phyloP scores from a whole-genome alignment of 2,113 vertebrate species.

The Vimba vimba region DNA sequence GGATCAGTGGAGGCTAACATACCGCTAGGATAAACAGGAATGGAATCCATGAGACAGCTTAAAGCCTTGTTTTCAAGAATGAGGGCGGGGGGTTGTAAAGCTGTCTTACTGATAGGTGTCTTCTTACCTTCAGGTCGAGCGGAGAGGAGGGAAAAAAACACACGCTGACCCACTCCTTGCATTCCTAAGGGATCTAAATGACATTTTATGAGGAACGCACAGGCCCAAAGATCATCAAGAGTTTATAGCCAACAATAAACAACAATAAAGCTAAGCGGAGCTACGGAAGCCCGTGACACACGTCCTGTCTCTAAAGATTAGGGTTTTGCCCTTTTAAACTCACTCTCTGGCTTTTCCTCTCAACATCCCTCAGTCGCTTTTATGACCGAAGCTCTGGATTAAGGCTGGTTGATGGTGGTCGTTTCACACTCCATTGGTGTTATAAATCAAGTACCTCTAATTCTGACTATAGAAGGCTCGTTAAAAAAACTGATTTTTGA shows the following conservation, averaged over 20 bases:
- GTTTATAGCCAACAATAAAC: conserved; percentile 67
- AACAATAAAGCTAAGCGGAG: conserved; percentile 65
- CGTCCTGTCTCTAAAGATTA: conserved; percentile 63
- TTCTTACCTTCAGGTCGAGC: conserved; percentile 62
- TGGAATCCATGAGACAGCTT: conserved; percentile 68
- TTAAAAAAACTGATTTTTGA: neutral
- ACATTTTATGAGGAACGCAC: conserved; percentile 63
- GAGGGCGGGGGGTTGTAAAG: conserved; percentile 66
- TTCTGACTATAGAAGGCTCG: neutral
- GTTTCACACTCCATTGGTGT: conserved; percentile 39
- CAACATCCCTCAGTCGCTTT: conserved; percentile 38
- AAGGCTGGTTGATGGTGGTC: neutral
- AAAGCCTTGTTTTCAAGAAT: conserved; percentile 61
- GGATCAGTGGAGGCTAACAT: conserved; percentile 72
- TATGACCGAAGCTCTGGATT: conserved; percentile 25
- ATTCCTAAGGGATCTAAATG: conserved; percentile 73
- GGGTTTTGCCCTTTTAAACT: conserved; percentile 41
- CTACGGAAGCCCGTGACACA: conserved; percentile 62
- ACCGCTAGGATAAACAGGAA: conserved; percentile 64
- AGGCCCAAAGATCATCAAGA: conserved; percentile 65
- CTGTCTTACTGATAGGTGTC: conserved; percentile 65
- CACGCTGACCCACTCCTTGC: conserved; percentile 34
- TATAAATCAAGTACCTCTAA: conserved; percentile 22
- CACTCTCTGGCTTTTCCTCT: neutral
- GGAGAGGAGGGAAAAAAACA: conserved; percentile 17